These are phyloP conservation scores for Acanthurus tractus DNA, from an alignment of 2,797 vertebrate species.

Conservation along the genomic window DNA sequence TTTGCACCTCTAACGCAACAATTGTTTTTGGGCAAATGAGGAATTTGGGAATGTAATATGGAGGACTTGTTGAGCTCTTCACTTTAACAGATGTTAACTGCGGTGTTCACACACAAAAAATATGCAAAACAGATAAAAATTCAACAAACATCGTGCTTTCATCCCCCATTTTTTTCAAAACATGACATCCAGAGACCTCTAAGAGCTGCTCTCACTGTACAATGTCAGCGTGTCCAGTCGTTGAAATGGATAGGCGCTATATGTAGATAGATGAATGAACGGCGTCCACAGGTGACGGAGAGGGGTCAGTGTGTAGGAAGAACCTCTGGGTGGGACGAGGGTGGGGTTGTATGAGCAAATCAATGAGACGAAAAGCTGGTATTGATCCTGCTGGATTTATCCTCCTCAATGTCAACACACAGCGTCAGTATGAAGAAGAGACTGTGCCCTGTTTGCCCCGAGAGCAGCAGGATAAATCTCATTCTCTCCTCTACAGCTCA, in stretches of 20 bases:
- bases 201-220: constrained; percentile 24
- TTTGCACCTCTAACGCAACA: too few relatives aligned
- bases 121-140: neutral
- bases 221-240: constrained; percentile 34
- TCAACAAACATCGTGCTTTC: neutral
- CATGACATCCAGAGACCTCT: constrained; percentile 49
- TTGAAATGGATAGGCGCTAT: constrained; percentile 57
- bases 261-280: constrained; percentile 74
- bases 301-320: constrained; percentile 65
- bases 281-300: constrained; percentile 64
- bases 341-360: constrained; percentile 72
- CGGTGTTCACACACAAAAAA: neutral
- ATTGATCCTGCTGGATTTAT: constrained; percentile 84
- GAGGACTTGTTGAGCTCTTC: neutral
- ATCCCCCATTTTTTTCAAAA: constrained; percentile 11
- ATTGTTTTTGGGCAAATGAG: too few relatives aligned
- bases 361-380: constrained; percentile 79
- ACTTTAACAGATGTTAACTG: neutral
- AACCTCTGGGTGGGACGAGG: constrained; percentile 66
- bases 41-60: too few relatives aligned
- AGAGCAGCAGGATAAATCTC: constrained; percentile 76
- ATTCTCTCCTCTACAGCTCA: constrained; percentile 65
- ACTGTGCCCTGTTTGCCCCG: constrained; percentile 67
- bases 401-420: constrained; percentile 78
- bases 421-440: constrained; percentile 67